Conservation (phyloP, 1,140 invertebrate species). For the Eupristina koningsbergeri region DNA sequence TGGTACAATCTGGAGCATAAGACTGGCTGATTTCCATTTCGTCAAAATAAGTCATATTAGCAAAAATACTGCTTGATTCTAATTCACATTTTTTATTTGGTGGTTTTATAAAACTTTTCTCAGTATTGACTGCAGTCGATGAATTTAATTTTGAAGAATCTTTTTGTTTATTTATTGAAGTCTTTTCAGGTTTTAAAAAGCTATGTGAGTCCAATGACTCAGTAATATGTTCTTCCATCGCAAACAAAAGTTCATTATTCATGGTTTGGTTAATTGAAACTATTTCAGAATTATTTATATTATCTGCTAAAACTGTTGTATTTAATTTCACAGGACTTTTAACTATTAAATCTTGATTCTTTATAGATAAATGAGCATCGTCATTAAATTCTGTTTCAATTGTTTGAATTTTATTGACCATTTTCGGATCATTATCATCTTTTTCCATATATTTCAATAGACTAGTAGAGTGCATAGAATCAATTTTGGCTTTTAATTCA, state of each 20-base stretch:
- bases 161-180: neutral
- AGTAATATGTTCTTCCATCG: neutral
- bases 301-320: neutral
- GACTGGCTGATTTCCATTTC: conserved; percentile 53
- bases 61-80: conserved; percentile 61
- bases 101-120: conserved; percentile 14
- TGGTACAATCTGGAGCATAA: conserved; percentile 18
- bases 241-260: neutral
- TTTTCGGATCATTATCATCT: neutral
- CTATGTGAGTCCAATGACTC: neutral
- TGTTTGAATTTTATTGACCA: neutral
- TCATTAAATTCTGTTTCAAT: neutral
- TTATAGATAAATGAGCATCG: conserved; percentile 8
- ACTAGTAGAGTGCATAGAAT: conserved; percentile 18
- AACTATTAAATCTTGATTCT: no score
- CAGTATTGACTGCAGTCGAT: neutral
- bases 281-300: neutral
- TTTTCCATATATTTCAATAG: conserved; percentile 5
- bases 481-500: conserved; percentile 32
- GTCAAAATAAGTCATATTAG: conserved; percentile 60
- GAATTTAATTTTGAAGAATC: neutral
- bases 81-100: conserved; percentile 43
- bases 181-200: neutral
- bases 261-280: neutral
- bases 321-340: no score